These are phyloP conservation scores for Coregonus clupeaformis DNA, from an alignment of 2,113 vertebrate genomes.

Conservation along the genomic window DNA sequence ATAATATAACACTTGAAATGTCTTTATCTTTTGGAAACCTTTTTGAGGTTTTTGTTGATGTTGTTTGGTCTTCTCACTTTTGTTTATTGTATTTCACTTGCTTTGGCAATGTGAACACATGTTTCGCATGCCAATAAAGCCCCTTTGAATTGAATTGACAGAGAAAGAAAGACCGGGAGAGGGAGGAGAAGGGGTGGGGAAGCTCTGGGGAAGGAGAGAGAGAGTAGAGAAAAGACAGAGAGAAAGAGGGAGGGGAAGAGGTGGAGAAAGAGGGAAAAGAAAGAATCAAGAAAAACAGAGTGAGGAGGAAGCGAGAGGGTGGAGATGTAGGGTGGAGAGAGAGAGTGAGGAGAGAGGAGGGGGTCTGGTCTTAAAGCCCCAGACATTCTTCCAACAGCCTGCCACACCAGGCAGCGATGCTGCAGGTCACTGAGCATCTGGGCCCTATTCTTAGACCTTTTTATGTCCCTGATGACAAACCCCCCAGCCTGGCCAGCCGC, in stretches of 20 bases:
- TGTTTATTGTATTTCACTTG: too few relatives aligned
- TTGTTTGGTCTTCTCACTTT: too few relatives aligned
- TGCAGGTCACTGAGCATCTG: neutral
- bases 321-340: neutral
- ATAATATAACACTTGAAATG: too few relatives aligned
- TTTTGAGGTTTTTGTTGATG: too few relatives aligned
- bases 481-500: neutral
- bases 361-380: neutral
- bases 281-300: neutral
- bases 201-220: too few relatives aligned
- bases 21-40: too few relatives aligned
- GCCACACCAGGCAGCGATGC: neutral
- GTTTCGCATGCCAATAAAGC: too few relatives aligned
- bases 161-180: neutral
- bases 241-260: neutral
- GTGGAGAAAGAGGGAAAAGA: neutral
- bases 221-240: too few relatives aligned
- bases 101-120: too few relatives aligned
- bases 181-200: neutral
- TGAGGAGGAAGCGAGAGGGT: neutral
- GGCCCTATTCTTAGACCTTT: neutral
- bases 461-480: conserved; percentile 1
- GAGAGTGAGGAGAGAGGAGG: neutral
- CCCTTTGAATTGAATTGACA: too few relatives aligned
- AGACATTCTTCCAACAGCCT: neutral